These are phyloP conservation scores for Linyphia triangularis DNA, from an alignment of 2,888 invertebrate species.

Conservation along the genomic window DNA sequence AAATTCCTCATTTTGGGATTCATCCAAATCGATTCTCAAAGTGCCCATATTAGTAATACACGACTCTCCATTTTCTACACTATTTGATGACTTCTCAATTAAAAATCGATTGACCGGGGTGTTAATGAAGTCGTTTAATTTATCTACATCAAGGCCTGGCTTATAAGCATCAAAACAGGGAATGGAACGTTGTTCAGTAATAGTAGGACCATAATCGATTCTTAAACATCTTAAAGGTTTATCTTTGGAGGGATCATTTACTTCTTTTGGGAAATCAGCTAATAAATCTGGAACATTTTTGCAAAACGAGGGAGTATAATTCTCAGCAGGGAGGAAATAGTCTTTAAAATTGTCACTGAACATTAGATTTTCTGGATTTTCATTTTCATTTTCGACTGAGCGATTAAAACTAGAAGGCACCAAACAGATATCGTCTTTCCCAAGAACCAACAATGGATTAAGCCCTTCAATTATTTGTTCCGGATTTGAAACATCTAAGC, in stretches of 20 bases:
- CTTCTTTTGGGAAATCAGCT: neutral
- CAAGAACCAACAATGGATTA: constrained; percentile 26
- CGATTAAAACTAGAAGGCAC: constrained; percentile 43
- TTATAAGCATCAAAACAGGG: neutral
- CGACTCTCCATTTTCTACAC: neutral
- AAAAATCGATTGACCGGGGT: neutral
- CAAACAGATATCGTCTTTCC: constrained; percentile 52
- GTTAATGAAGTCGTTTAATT: neutral
- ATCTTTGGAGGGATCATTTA: neutral
- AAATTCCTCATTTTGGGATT: neutral
- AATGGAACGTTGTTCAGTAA: neutral
- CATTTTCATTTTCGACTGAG: neutral
- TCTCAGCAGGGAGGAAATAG: constrained; percentile 65
- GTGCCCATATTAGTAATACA: too few species aligned
- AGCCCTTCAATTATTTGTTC: neutral
- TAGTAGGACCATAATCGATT: constrained; percentile 51
- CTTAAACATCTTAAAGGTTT: constrained; percentile 42
- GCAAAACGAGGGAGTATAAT: constrained; percentile 9
- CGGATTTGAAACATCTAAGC: constrained; percentile 14
- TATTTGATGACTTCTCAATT: neutral
- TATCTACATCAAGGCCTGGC: neutral
- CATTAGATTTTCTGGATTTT: constrained; percentile 35
- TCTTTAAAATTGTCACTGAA: constrained; percentile 70
- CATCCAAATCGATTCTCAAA: neutral
- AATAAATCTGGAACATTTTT: neutral